Conservation (phyloP, 2,113 vertebrate species). For the Uropsilus gracilis region DNA sequence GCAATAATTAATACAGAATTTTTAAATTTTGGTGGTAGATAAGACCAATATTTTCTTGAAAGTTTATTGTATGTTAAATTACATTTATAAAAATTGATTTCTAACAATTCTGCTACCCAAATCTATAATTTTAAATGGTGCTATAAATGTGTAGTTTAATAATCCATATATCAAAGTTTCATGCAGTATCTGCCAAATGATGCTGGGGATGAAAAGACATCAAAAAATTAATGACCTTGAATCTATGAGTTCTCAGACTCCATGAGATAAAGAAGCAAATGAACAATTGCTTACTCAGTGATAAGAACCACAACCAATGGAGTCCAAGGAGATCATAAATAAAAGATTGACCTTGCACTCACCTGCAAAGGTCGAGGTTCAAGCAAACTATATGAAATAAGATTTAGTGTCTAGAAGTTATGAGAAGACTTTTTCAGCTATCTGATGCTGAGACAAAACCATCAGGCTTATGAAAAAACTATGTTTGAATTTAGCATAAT, state of each 20-base stretch:
- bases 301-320: neutral
- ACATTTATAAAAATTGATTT: neutral
- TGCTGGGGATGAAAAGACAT: neutral
- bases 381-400: too few species aligned
- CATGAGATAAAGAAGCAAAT: neutral
- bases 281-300: neutral
- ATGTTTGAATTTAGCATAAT: neutral
- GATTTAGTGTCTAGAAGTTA: too few species aligned
- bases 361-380: neutral
- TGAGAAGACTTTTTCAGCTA: too few species aligned
- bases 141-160: neutral
- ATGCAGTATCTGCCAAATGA: neutral
- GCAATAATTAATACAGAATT: slow-evolving; percentile 8
- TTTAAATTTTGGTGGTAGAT: neutral
- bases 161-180: neutral
- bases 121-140: neutral
- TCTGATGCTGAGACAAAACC: neutral
- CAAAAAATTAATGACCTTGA: neutral
- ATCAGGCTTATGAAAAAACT: neutral
- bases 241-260: neutral
- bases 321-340: neutral
- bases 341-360: neutral
- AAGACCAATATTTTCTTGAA: slow-evolving; percentile 21
- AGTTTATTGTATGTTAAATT: neutral
- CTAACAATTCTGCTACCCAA: neutral